phyloP scores from a whole-genome alignment of 2,797 vertebrate species.

The Chelon auratus region DNA sequence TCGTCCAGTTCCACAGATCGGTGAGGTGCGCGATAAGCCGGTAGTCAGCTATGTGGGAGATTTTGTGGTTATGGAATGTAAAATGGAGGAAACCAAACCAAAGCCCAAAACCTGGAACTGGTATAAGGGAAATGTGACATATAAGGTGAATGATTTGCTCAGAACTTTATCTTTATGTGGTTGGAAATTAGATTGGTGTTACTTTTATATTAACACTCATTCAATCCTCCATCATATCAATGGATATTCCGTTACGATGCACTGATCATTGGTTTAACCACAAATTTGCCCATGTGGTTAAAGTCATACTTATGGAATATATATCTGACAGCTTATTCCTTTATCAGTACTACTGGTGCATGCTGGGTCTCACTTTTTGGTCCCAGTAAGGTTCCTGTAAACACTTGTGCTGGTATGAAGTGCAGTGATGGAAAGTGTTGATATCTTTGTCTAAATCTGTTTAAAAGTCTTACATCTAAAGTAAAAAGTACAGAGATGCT shows the following conservation, averaged over 20 bases:
- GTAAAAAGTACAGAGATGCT: no score
- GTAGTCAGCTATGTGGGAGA: slow-evolving; percentile 88
- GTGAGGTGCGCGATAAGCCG: slow-evolving; percentile 80
- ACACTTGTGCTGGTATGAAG: neutral
- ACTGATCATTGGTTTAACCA: no score
- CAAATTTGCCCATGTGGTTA: neutral
- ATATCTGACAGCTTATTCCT: no score
- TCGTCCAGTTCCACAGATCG: slow-evolving; percentile 83
- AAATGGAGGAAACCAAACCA: slow-evolving; percentile 63
- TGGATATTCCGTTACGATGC: neutral
- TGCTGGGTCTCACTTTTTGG: no score
- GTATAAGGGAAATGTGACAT: slow-evolving; percentile 86
- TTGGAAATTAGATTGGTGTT: neutral
- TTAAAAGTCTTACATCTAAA: no score
- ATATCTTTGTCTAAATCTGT: neutral
- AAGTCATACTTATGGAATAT: neutral
- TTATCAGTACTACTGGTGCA: no score
- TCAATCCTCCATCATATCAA: neutral
- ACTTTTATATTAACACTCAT: neutral
- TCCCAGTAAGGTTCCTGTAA: no score
- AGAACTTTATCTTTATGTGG: no score
- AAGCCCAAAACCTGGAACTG: slow-evolving; percentile 85
- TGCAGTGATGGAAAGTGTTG: neutral
- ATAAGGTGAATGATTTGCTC: slow-evolving; percentile 77
- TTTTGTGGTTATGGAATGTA: slow-evolving; percentile 83